phyloP scores from a whole-genome alignment of 1,140 invertebrate species.

The Ridgeia piscesae region DNA sequence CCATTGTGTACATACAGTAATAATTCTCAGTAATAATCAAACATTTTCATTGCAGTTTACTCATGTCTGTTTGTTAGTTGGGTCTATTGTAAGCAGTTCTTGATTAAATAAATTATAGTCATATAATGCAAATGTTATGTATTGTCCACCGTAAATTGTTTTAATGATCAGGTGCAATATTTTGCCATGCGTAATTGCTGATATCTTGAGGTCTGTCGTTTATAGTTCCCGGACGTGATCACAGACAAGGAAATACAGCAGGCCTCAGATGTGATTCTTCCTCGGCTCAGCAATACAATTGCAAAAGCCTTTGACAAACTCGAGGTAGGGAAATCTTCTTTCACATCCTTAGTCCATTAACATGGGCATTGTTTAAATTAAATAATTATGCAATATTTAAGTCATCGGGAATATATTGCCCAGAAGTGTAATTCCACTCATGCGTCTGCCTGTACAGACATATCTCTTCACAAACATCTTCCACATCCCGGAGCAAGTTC shows the following conservation, averaged over 20 bases:
- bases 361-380: too few relatives aligned
- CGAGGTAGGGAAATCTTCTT: background rate
- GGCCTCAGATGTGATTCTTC: slow-evolving; percentile 4
- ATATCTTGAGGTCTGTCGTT: background rate
- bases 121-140: background rate
- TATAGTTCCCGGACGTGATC: background rate
- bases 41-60: too few relatives aligned
- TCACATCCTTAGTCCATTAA: background rate
- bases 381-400: too few relatives aligned
- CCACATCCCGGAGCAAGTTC: background rate
- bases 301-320: slow-evolving; percentile 9
- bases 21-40: too few relatives aligned
- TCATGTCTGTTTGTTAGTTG: too few relatives aligned
- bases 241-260: background rate
- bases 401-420: background rate
- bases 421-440: too few relatives aligned
- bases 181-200: background rate
- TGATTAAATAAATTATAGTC: too few relatives aligned
- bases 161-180: background rate
- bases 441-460: background rate
- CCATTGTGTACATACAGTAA: too few relatives aligned
- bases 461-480: slow-evolving; percentile 12
- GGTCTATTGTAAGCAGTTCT: too few relatives aligned
- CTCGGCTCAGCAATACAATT: background rate
- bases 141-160: background rate